phyloP scores from a whole-genome alignment of 2,113 vertebrate species.

The Apaloderma vittatum region DNA sequence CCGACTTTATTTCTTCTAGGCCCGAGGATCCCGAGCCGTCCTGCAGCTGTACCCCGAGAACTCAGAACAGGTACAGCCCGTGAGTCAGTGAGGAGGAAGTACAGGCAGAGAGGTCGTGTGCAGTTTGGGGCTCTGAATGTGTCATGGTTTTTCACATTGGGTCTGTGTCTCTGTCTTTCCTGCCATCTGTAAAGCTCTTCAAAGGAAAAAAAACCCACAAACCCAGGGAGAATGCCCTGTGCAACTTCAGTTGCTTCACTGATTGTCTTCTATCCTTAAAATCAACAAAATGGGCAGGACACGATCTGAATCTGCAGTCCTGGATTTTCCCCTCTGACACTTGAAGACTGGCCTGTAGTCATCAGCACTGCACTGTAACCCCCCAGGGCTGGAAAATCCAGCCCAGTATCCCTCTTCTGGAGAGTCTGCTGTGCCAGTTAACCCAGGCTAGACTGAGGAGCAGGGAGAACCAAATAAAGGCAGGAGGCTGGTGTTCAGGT shows the following conservation, averaged over 20 bases:
- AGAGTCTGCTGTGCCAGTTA: background rate
- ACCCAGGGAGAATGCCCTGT: background rate
- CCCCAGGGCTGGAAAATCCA: background rate
- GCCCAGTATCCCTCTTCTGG: background rate
- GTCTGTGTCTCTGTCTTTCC: background rate
- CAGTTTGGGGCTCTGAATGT: background rate
- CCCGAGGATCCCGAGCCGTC: conserved; percentile 89
- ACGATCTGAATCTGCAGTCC: background rate
- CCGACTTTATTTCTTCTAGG: conserved; percentile 73
- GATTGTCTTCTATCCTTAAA: background rate
- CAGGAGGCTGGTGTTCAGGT: background rate
- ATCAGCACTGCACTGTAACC: background rate
- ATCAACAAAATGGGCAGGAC: background rate
- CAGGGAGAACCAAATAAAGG: background rate
- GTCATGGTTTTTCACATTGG: fast-evolving
- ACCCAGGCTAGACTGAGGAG: background rate
- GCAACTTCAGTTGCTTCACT: background rate
- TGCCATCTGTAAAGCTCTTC: background rate
- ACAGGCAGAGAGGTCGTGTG: background rate
- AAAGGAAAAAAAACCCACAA: background rate
- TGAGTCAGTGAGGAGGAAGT: background rate
- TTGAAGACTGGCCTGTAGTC: background rate
- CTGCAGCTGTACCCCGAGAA: conserved; percentile 97
- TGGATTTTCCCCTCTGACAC: background rate
- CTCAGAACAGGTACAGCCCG: conserved; percentile 88